A percentile compares a stretch with the other conserved stretches of the same genome.
These are phyloP conservation scores for Petrolisthes cinctipes DNA, from an alignment of 2,888 invertebrate genomes.

Conservation along the genomic window DNA sequence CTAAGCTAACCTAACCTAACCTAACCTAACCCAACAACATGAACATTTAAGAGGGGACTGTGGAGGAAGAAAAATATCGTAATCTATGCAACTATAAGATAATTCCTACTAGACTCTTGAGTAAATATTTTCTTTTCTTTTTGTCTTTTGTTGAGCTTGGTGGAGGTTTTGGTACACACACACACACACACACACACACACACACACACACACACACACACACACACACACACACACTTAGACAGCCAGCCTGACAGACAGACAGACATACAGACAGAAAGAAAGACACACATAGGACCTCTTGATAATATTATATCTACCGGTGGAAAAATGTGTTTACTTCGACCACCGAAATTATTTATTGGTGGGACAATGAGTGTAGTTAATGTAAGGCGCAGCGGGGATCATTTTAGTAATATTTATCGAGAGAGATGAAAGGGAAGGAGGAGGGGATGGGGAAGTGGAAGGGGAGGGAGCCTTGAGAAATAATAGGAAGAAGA, in stretches of 20 bases:
- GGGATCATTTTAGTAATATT: background rate
- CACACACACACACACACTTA: background rate
- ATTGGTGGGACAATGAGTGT: background rate
- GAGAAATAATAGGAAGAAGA: background rate
- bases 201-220: slow-evolving; percentile 26
- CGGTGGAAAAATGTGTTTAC: background rate
- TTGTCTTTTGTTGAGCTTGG: background rate
- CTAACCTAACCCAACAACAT: background rate
- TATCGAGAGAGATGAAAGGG: background rate
- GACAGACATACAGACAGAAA: slow-evolving; percentile 18
- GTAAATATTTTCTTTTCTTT: background rate
- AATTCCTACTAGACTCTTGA: no score
- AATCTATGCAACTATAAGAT: no score
- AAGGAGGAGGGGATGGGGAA: background rate
- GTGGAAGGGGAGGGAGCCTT: background rate
- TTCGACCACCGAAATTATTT: background rate
- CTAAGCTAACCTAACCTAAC: slow-evolving; percentile 16
- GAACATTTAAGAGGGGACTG: background rate
- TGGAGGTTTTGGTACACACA: background rate
- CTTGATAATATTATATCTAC: background rate
- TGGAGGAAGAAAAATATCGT: background rate
- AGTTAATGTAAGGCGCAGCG: background rate
- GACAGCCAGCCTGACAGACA: no score
- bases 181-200: no score
- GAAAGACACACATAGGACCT: background rate